These are phyloP conservation scores for Odontamblyopus lacepedii DNA, from an alignment of 2,797 vertebrate genomes.

Conservation along the genomic window DNA sequence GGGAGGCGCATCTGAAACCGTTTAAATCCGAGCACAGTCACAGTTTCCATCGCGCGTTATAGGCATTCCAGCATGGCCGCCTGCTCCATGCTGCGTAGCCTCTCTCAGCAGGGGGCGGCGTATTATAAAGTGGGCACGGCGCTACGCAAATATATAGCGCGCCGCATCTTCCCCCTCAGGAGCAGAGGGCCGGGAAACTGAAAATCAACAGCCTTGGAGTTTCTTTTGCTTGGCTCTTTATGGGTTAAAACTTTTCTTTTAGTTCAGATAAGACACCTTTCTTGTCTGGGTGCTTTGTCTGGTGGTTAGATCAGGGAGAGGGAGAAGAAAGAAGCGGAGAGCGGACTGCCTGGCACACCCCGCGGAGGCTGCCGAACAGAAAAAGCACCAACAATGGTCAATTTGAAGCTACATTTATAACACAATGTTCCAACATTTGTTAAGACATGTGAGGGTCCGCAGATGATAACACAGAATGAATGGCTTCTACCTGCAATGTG, in stretches of 20 bases:
- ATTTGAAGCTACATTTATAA: slow-evolving; percentile 31
- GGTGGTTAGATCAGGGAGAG: slow-evolving; percentile 50
- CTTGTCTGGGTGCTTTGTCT: slow-evolving; percentile 68
- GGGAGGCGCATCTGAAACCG: slow-evolving; percentile 79
- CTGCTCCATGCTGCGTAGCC: slow-evolving; percentile 64
- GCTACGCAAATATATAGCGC: slow-evolving; percentile 71
- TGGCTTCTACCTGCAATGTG: slow-evolving; percentile 14
- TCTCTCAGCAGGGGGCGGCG: slow-evolving; percentile 66
- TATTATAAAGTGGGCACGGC: slow-evolving; percentile 70
- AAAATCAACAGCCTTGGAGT: slow-evolving; percentile 42
- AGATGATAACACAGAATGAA: slow-evolving; percentile 23
- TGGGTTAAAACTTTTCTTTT: slow-evolving; percentile 62
- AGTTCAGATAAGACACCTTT: slow-evolving; percentile 64
- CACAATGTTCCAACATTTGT: slow-evolving; percentile 12
- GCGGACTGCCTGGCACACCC: slow-evolving; percentile 57
- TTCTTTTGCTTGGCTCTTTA: slow-evolving; percentile 44
- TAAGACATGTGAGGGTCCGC: slow-evolving; percentile 28
- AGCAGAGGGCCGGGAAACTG: slow-evolving; percentile 36
- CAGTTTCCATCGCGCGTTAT: slow-evolving; percentile 78
- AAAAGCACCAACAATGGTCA: slow-evolving; percentile 47
- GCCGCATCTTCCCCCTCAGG: slow-evolving; percentile 53
- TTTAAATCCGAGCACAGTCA: slow-evolving; percentile 81
- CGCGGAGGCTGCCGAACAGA: slow-evolving; percentile 50
- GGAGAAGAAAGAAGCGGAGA: slow-evolving; percentile 38
- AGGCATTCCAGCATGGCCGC: slow-evolving; percentile 75